These are phyloP conservation scores for Lepidurus arcticus DNA, from an alignment of 1,140 invertebrate genomes.

Conservation along the genomic window DNA sequence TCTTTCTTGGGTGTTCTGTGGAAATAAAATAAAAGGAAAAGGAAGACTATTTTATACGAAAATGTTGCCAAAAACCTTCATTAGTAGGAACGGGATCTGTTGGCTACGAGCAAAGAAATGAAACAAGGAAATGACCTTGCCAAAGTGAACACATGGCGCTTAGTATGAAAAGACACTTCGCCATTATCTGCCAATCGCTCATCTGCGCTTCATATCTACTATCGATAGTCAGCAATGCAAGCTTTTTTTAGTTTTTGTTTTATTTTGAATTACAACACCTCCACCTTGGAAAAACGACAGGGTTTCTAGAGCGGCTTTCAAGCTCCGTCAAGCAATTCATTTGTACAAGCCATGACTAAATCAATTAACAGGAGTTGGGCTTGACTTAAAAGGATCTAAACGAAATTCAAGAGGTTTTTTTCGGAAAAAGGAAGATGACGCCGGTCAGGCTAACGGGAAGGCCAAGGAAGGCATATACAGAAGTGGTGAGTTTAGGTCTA, in stretches of 20 bases:
- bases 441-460: not conserved
- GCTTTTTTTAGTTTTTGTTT: not conserved
- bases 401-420: too few relatives aligned
- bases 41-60: not conserved
- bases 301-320: not conserved
- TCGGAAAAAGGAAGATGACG: not conserved
- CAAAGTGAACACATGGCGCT: not conserved
- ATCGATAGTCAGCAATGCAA: not conserved
- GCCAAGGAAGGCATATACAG: not conserved
- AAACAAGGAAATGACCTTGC: not conserved
- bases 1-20: not conserved
- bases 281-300: not conserved
- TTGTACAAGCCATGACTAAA: not conserved
- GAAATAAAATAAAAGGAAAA: not conserved
- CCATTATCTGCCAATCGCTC: not conserved
- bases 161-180: not conserved
- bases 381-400: too few relatives aligned
- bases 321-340: not conserved
- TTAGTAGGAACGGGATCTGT: not conserved
- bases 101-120: not conserved
- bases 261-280: not conserved
- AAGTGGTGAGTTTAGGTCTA: too few relatives aligned
- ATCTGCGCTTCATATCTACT: not conserved
- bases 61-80: not conserved
- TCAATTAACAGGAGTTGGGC: too few relatives aligned